A percentile compares a stretch with the other conserved stretches of the same genome.
phyloP scores from a whole-genome alignment of 23 tunicate genomes.

The Styela plicata region DNA sequence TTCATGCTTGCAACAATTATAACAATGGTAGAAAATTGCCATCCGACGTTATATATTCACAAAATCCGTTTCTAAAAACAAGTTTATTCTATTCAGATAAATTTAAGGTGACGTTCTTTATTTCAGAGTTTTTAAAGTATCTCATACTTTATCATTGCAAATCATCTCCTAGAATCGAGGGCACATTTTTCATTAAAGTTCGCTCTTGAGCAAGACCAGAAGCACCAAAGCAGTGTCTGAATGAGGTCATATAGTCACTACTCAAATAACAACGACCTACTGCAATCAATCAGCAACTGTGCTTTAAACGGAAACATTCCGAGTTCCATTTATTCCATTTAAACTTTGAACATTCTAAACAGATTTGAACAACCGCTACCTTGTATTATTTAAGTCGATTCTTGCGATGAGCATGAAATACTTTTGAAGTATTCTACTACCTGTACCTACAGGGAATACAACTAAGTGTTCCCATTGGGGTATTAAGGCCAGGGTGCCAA shows the following conservation, averaged over 20 bases:
- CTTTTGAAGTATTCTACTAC: no score
- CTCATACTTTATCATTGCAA: neutral
- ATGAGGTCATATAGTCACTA: neutral
- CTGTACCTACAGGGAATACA: no score
- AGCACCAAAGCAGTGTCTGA: neutral
- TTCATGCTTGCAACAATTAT: neutral
- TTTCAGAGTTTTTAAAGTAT: neutral
- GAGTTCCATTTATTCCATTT: no score
- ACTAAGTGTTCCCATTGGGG: no score
- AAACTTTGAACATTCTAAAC: no score
- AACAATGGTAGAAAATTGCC: neutral
- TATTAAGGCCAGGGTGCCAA: no score
- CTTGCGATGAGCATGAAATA: no score
- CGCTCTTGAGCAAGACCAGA: neutral
- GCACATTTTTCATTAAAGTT: neutral
- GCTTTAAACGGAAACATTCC: no score
- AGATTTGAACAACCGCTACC: no score
- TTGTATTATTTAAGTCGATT: no score
- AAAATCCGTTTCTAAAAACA: slow-evolving; percentile 25
- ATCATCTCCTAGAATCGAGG: neutral
- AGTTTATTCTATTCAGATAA: slow-evolving; percentile 24
- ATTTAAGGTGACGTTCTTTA: slow-evolving; percentile 9
- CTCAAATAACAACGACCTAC: neutral
- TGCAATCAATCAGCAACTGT: no score
- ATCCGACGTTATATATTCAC: neutral